Evolutionary conservation across 2,888 invertebrate genomes (phyloP), one percentile per base, ranked within the genome.

Genomic region (Rhyacophila evoluta): DNA sequence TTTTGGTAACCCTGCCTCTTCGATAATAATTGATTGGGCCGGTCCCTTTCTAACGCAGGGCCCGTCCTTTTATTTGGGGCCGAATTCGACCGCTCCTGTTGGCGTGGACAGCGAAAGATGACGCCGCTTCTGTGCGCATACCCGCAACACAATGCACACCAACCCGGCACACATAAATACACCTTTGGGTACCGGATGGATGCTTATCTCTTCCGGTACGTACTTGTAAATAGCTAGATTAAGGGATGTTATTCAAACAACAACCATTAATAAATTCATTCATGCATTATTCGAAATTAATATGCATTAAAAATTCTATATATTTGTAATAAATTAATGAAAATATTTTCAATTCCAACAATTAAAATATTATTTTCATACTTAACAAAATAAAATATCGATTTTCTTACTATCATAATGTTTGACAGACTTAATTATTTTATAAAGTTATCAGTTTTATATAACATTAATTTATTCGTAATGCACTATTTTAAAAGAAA

Each of bases 11-110:
- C 76, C 76, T 77, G 55, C 10, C 11, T n/a, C 69, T 38, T 33
- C 78, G 70, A 78, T 78, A 78, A 75, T 78, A 78, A 78, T 78
- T 78, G 78, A 78, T 78, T 74, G 74, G 33, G 33, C 69, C 69
- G 29, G 55, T 55, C 55, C 55, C 55, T 55, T 55, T 41, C 74
- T 74, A 74, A 41, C 74, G 39, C 74, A 19, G 72, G 37, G 72
- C 72, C 37, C 72, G 72, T 55, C 55, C 25, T 55, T 55, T 55
- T 55, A 55, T 55, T 55, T 55, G 55, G 55, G 19, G 55, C 55
- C 55, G 55, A 55, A 55, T 25, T 55, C 25, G 55, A 55, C 19
- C 55, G 55, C 55, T 55, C 55, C 55, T 55, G 55, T 55, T 55
- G 55, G 55, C 55, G 55, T 19, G 25, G 55, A 55, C 55, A 55